Percentiles rank a stretch among this genome's conserved stretches.
phyloP scores from a whole-genome alignment of 2,797 vertebrate genomes.

The Bryconaethiops microstoma region DNA sequence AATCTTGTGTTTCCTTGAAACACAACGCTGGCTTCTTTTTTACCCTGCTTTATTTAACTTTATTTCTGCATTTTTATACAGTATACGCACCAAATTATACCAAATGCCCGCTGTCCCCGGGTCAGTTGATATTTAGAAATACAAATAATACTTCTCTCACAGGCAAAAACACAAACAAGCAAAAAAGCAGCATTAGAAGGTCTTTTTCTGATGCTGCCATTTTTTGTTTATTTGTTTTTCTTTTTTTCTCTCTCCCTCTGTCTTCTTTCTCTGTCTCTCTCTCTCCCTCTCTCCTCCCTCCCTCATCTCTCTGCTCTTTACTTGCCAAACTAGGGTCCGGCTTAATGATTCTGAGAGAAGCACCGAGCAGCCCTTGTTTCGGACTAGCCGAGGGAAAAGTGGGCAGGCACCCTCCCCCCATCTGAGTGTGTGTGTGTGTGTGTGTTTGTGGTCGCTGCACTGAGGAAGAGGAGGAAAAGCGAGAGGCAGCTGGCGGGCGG shows the following conservation, averaged over 20 bases:
- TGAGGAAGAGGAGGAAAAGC: conserved; percentile 66
- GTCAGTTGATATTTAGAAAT: background rate
- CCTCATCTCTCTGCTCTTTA: conserved; percentile 66
- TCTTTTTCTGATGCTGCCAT: conserved; percentile 82
- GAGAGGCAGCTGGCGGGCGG: conserved; percentile 62
- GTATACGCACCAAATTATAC: background rate
- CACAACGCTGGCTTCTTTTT: background rate
- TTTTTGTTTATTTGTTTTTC: conserved; percentile 56
- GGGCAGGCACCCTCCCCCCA: conserved; percentile 26
- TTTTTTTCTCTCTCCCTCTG: conserved; percentile 60
- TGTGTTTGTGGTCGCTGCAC: conserved; percentile 77
- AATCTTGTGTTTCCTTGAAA: no score
- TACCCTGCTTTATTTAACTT: background rate
- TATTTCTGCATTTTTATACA: background rate
- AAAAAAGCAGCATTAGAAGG: background rate
- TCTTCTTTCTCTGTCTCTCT: conserved; percentile 57
- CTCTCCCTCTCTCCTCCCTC: conserved; percentile 64
- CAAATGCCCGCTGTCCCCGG: background rate
- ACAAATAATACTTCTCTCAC: background rate
- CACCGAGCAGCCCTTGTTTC: conserved; percentile 76
- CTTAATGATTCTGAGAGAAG: conserved; percentile 76
- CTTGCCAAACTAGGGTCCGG: conserved; percentile 83
- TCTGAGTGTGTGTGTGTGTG: conserved; percentile 16
- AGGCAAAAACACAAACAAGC: background rate
- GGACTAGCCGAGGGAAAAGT: conserved; percentile 60